Evolutionary conservation across 2,113 vertebrate genomes (phyloP).

Genomic region (Laterallus jamaicensis): DNA sequence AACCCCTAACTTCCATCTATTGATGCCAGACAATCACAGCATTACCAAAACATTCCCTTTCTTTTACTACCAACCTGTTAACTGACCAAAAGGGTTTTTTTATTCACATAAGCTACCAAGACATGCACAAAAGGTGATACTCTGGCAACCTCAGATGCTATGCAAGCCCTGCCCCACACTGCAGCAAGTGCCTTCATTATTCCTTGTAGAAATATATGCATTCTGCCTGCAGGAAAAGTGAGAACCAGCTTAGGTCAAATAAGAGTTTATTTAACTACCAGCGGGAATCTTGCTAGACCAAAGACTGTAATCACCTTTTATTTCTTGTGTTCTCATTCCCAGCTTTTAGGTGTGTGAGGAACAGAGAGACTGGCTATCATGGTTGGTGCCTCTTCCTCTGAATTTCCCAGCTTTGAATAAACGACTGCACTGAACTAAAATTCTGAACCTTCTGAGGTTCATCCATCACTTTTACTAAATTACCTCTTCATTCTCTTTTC

Average conservation of each 20-base stretch:
- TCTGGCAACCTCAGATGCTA: not conserved
- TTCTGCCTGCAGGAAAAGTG: not conserved
- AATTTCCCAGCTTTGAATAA: constrained; percentile 37
- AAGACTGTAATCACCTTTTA: not conserved
- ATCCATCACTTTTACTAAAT: constrained; percentile 73
- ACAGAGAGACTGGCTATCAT: fast-evolving
- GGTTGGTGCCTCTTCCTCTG: not conserved
- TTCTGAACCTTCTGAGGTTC: constrained; percentile 54
- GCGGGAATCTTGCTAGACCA: not conserved
- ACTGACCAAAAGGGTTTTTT: not conserved
- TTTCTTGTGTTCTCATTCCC: not conserved
- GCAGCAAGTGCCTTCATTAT: not conserved
- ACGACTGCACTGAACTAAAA: constrained; percentile 27
- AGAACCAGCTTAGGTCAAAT: not conserved
- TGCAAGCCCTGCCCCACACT: not conserved
- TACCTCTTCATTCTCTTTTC: constrained; percentile 70
- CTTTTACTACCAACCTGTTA: not conserved
- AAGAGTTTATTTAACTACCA: not conserved
- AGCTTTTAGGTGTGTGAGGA: not conserved
- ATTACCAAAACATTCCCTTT: not conserved
- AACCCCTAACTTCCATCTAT: not conserved
- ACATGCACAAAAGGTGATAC: not conserved
- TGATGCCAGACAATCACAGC: not conserved
- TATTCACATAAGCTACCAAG: not conserved
- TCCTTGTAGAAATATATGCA: not conserved